Conservation (phyloP, 2,888 invertebrate species). For the Cataglyphis altisquamis region DNA sequence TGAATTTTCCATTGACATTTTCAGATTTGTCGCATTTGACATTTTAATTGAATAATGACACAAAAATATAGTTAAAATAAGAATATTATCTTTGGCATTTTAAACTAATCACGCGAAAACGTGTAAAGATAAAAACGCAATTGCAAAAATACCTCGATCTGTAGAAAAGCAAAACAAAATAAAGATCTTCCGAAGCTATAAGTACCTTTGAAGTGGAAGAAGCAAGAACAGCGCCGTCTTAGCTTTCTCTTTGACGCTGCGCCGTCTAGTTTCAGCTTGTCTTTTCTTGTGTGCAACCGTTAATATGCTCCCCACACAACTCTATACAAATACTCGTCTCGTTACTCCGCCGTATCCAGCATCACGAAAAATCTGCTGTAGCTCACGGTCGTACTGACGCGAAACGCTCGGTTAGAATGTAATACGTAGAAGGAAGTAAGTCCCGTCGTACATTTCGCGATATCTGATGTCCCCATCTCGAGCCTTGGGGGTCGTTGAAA, state of each 20-base stretch:
- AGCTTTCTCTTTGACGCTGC: conserved; percentile 5
- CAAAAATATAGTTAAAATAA: neutral
- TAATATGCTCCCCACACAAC: neutral
- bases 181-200: neutral
- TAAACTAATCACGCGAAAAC: neutral
- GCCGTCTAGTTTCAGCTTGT: neutral
- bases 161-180: neutral
- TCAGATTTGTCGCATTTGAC: conserved; percentile 3
- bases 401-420: conserved; percentile 72
- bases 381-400: conserved; percentile 64
- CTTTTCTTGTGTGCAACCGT: neutral
- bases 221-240: neutral
- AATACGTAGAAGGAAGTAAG: conserved; percentile 82
- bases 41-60: conserved; percentile 17
- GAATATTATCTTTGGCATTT: neutral
- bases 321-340: conserved; percentile 15
- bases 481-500: conserved; percentile 76
- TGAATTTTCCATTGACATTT: conserved; percentile 44
- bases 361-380: conserved; percentile 57
- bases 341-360: conserved; percentile 24
- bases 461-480: conserved; percentile 81
- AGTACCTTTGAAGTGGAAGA: neutral
- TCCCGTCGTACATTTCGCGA: conserved; percentile 79
- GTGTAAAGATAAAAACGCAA: neutral
- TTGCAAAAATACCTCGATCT: conserved; percentile 5